These are phyloP conservation scores for Condylura cristata DNA, from an alignment of 2,113 vertebrate species.

Conservation along the genomic window DNA sequence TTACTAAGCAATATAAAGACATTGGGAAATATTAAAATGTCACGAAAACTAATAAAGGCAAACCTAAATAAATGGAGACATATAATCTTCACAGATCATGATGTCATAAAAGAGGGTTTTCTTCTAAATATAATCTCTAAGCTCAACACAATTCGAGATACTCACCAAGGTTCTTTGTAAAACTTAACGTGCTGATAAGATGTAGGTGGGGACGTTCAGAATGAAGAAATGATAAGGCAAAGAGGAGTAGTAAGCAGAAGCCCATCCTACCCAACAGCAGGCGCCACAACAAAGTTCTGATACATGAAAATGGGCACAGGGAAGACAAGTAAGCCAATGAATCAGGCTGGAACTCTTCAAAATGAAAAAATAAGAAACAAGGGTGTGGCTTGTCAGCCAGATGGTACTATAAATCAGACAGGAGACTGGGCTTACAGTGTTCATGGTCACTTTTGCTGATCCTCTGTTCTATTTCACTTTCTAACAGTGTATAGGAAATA, in stretches of 20 bases:
- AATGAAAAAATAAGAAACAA: neutral
- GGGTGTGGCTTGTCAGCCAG: neutral
- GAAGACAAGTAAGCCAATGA: too few species aligned
- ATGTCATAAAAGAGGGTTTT: neutral
- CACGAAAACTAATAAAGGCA: neutral
- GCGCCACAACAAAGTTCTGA: neutral
- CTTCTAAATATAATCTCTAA: neutral
- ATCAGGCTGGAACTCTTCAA: neutral
- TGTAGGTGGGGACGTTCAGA: neutral
- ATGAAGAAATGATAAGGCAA: neutral
- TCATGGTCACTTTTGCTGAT: neutral
- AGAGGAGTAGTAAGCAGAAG: neutral
- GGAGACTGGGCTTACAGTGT: neutral
- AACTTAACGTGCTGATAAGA: neutral
- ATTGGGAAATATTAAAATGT: neutral
- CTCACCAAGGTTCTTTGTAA: neutral
- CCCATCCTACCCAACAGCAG: neutral
- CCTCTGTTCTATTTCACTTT: neutral
- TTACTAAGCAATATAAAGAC: neutral
- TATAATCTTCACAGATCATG: neutral
- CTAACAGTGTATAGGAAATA: neutral
- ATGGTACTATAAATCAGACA: neutral
- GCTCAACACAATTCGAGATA: neutral
- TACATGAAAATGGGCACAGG: neutral
- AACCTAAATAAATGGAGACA: neutral